Base-by-base conservation (phyloP, 2,888 invertebrate species). In the Amblyteles armatorius region DNA sequence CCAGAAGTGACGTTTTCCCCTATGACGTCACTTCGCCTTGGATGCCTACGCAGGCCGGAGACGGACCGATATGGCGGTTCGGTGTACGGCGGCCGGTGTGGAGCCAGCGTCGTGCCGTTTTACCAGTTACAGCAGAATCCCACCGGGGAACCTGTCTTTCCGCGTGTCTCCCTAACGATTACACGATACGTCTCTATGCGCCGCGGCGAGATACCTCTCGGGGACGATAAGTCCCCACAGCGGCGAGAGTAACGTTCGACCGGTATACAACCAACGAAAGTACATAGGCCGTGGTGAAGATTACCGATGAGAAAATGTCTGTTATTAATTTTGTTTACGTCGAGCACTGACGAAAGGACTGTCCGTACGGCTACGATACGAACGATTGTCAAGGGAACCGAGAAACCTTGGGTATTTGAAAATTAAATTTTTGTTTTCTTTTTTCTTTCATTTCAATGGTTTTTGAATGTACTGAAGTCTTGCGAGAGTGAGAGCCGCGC, bases 171-270 rank as follows among this genome's bases (percentile, higher is more conserved):
- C 73, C 22, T 19, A 74, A 74, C 74, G 44, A 74, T 74, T 63
- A 76, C 29, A 60, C 65, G 76, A 76, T 50, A 50, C 52, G 22
- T 52, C 22, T 65, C 50, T 65, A 22, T 65, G 50, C 50, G 50
- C 19, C 19, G 33, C 44, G 52, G 65, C 22, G 76, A 65, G 76
- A 65, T 52, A 36, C 29, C 19, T n/a, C 40, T 60, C 44, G 13
- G 0, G 3, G 13, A 11, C 19, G 74, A 63, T 63, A 50, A 16
- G 44, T 16, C 40, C 60, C 60, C 57, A 44, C 57, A 44, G 44
- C 29, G 16, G 55, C 65, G 79, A 79, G 67, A 67, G 72, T 79
- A 71, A 71, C 36, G 19, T 44, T 65, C 60, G 55, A 44, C 26
- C 60, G 16, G 60, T 48, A 13, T 16, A 44, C 9, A 69, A 29